Evolutionary conservation across 2,113 vertebrate species (phyloP), one percentile per base, ranked within the genome.

Genomic region (Labrus mixtus): DNA sequence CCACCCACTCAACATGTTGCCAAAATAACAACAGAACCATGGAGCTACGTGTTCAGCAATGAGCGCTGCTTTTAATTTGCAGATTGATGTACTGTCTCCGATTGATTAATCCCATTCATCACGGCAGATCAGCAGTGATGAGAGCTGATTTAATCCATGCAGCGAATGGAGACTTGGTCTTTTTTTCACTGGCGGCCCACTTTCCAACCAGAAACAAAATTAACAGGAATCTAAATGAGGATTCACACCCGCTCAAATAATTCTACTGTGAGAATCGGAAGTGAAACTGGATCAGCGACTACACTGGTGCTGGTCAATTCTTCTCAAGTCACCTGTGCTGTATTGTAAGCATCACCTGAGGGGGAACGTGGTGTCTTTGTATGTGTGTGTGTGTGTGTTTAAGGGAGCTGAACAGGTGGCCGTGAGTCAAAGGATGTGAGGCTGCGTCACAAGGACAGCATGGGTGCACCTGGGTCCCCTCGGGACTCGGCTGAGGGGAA

Each of bases 31-130:
- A 10, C 69, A 70, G 70, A 78, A 76, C 54, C 65, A 58, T 2
- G 0, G 10, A 51, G 66, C 78, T 77, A 10, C 20, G 13, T 66
- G 71, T 29, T 86, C 69, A 72, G 68, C 43, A 77, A 84, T 45
- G 61, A 81, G 58, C 29, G 7, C 50, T 6, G 43, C 37, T 64
- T 74, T 88, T 83, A 89, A 91, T 88, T 81, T 80, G 73, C 68
- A 72, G 87, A 88, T 81, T 76, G 57, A 87, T 88, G 83, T 79
- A 67, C 62, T 68, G 82, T 79, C 81, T 82, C 25, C 53, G 10
- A 83, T 74, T 91, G 87, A 91, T 89, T 91, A 93, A 94, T 94
- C 90, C 89, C 76, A 94, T 94, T 93, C 63, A 68, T 86, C 88
- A 91, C 55, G 86, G 91, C 59, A 93, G 87, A 91, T 91, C 89